phyloP scores from a whole-genome alignment of 2,888 invertebrate species.

The Oligia strigilis region DNA sequence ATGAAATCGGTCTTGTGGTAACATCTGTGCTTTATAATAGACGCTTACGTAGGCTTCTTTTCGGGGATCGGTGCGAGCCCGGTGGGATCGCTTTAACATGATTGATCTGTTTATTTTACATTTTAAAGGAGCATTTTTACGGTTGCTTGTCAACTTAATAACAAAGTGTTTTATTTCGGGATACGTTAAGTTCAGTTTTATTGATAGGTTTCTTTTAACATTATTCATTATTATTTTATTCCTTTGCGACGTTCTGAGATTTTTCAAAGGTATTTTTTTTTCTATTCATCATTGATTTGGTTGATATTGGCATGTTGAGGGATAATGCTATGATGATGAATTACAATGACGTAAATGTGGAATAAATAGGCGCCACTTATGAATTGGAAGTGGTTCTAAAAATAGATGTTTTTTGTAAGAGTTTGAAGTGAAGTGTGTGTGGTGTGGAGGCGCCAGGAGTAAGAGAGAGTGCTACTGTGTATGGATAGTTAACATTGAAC shows the following conservation, averaged over 20 bases:
- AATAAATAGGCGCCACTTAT: slow-evolving; percentile 44
- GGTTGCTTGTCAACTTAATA: slow-evolving; percentile 91
- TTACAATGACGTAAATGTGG: slow-evolving; percentile 46
- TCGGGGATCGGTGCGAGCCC: slow-evolving; percentile 88
- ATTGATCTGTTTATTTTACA: slow-evolving; percentile 91
- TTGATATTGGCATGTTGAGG: slow-evolving; percentile 69
- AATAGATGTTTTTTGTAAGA: slow-evolving; percentile 49
- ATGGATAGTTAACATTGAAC: slow-evolving; percentile 62
- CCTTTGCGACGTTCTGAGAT: slow-evolving; percentile 73
- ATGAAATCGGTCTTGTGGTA: slow-evolving; percentile 86
- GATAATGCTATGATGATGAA: slow-evolving; percentile 52
- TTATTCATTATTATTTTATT: slow-evolving; percentile 82
- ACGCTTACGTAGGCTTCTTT: slow-evolving; percentile 90
- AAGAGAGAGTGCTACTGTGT: slow-evolving; percentile 66
- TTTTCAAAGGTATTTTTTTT: slow-evolving; percentile 71
- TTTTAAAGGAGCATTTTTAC: slow-evolving; percentile 91
- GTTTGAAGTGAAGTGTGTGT: slow-evolving; percentile 55
- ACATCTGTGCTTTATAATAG: slow-evolving; percentile 90
- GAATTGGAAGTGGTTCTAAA: slow-evolving; percentile 50
- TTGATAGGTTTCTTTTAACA: slow-evolving; percentile 89
- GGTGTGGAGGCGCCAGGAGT: slow-evolving; percentile 67
- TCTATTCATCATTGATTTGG: slow-evolving; percentile 58
- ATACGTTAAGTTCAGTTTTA: slow-evolving; percentile 89
- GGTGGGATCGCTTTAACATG: slow-evolving; percentile 90
- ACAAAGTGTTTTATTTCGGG: slow-evolving; percentile 90